Conservation (phyloP, 2,888 invertebrate genomes). For the Ligdia adustata region DNA sequence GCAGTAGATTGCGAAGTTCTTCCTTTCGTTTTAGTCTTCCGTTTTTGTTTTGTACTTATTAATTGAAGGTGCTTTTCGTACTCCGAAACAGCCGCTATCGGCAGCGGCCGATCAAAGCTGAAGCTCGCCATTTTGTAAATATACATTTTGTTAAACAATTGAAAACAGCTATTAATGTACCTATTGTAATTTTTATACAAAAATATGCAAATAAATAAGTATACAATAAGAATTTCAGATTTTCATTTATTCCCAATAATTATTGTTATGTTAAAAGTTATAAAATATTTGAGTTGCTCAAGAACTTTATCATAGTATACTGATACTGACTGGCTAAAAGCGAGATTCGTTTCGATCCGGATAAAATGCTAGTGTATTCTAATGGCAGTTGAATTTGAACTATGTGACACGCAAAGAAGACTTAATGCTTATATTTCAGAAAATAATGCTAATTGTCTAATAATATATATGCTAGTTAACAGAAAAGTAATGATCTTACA, state of each 20-base stretch:
- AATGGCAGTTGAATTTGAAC: too few species aligned
- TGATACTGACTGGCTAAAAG: too few species aligned
- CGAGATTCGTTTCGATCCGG: too few species aligned
- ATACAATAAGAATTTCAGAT: slow-evolving; percentile 29
- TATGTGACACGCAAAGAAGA: too few species aligned
- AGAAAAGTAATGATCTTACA: too few species aligned
- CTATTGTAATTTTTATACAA: slow-evolving; percentile 82
- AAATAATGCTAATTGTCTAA: too few species aligned
- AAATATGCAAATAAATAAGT: slow-evolving; percentile 77
- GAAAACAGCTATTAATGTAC: slow-evolving; percentile 73
- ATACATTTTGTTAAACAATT: slow-evolving; percentile 61
- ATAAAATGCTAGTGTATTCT: too few species aligned
- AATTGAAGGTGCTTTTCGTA: slow-evolving; percentile 67
- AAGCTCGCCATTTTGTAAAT: slow-evolving; percentile 74
- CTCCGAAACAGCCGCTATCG: slow-evolving; percentile 45
- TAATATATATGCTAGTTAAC: too few species aligned
- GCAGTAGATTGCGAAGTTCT: slow-evolving; percentile 64
- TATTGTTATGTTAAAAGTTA: background rate
- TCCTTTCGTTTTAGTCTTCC: slow-evolving; percentile 70
- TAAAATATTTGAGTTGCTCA: too few species aligned
- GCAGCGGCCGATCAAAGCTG: slow-evolving; percentile 54
- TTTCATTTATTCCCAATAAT: slow-evolving; percentile 19
- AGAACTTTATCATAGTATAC: too few species aligned
- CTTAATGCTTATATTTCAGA: too few species aligned
- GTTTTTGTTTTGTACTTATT: slow-evolving; percentile 74